phyloP scores from a whole-genome alignment of 2,888 invertebrate species.

The Orgyia antiqua region DNA sequence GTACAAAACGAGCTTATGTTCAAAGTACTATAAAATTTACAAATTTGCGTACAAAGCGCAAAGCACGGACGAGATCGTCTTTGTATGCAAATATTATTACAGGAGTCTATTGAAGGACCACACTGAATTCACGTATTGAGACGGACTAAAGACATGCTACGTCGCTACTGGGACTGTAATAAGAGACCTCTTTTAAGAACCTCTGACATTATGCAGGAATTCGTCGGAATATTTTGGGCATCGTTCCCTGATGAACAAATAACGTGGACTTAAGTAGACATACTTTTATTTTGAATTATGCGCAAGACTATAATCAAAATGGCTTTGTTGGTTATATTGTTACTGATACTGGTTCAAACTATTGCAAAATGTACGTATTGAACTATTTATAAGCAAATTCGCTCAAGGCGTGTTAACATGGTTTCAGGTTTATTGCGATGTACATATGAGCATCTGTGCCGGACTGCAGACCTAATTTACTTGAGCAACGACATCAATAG shows the following conservation, averaged over 20 bases:
- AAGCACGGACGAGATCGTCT: slow-evolving; percentile 52
- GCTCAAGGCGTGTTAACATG: slow-evolving; percentile 68
- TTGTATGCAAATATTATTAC: slow-evolving; percentile 70
- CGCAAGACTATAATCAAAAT: no score
- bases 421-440: slow-evolving; percentile 62
- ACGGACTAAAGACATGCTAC: slow-evolving; percentile 32
- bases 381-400: slow-evolving; percentile 72
- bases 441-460: slow-evolving; percentile 43
- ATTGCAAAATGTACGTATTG: no score
- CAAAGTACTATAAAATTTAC: slow-evolving; percentile 45
- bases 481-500: slow-evolving; percentile 10
- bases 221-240: slow-evolving; percentile 26
- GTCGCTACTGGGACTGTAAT: slow-evolving; percentile 39
- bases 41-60: slow-evolving; percentile 60
- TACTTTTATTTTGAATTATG: no score
- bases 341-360: slow-evolving; percentile 21
- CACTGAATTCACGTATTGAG: slow-evolving; percentile 47
- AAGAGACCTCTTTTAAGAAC: slow-evolving; percentile 39
- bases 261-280: no score
- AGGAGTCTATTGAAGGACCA: slow-evolving; percentile 59
- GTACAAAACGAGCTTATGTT: slow-evolving; percentile 13
- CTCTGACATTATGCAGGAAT: slow-evolving; percentile 37
- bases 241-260: slow-evolving; percentile 28
- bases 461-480: slow-evolving; percentile 26
- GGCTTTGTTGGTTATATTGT: slow-evolving; percentile 16